Conservation (phyloP, 2,113 vertebrate species). For the Onychorhynchus coronatus region DNA sequence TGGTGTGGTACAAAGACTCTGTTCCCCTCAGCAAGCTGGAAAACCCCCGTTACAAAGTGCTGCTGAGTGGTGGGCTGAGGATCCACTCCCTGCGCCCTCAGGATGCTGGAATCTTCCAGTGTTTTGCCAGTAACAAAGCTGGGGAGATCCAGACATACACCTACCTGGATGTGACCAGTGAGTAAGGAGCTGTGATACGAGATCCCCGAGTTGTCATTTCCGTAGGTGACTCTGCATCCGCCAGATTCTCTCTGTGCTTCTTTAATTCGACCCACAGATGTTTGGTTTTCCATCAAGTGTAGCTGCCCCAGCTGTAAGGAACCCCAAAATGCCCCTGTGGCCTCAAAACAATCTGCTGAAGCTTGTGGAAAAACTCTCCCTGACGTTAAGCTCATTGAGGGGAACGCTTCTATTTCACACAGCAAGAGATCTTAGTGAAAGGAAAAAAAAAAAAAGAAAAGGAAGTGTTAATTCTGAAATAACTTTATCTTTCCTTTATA, state of each 20-base stretch:
- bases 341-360: background rate
- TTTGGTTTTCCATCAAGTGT: background rate
- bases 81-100: slow-evolving; percentile 80
- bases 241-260: background rate
- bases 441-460: background rate
- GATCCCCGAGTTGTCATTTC: background rate
- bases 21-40: slow-evolving; percentile 79
- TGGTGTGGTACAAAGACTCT: slow-evolving; percentile 91
- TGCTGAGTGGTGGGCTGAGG: slow-evolving; percentile 76
- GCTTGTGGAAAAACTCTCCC: background rate
- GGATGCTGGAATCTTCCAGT: slow-evolving; percentile 94
- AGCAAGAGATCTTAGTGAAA: background rate
- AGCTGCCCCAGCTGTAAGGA: background rate
- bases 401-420: background rate
- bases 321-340: background rate
- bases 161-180: slow-evolving; percentile 90
- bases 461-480: background rate
- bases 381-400: background rate
- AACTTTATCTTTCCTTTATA: background rate
- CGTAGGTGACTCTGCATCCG: background rate
- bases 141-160: slow-evolving; percentile 86
- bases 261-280: fast-evolving
- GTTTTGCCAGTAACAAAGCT: slow-evolving; percentile 84
- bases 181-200: slow-evolving; percentile 48
- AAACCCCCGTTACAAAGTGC: slow-evolving; percentile 86